phyloP scores from a whole-genome alignment of 2,888 invertebrate species.

The Scaptomyza flava region DNA sequence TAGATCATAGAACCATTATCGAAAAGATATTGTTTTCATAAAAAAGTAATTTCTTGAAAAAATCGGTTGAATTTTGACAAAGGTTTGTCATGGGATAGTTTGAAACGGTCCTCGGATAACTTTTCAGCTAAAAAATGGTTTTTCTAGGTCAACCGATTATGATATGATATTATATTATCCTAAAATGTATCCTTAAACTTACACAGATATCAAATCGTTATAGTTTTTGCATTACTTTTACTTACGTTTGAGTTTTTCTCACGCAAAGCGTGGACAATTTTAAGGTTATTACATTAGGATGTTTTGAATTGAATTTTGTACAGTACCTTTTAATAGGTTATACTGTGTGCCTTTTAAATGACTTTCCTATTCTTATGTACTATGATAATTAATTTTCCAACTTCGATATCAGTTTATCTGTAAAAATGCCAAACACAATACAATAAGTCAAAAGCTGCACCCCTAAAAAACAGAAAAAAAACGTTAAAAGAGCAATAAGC shows the following conservation, averaged over 20 bases:
- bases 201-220: not conserved
- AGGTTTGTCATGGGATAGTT: not conserved
- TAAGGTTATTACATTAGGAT: too few species aligned
- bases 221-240: not conserved
- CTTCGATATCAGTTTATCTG: conserved; percentile 74
- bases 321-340: conserved; percentile 5
- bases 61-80: not conserved
- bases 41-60: not conserved
- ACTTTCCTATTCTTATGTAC: conserved; percentile 21
- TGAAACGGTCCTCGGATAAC: not conserved
- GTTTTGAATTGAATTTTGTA: conserved; percentile 7
- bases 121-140: too few species aligned
- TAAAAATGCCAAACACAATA: conserved; percentile 45
- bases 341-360: conserved; percentile 12
- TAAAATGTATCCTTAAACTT: not conserved
- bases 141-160: too few species aligned
- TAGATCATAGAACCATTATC: not conserved
- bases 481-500: conserved; percentile 63
- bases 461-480: conserved; percentile 54
- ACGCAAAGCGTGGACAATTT: not conserved
- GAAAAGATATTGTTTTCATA: not conserved
- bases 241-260: not conserved
- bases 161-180: not conserved
- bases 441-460: conserved; percentile 63
- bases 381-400: conserved; percentile 75